A percentile compares a stretch with the other conserved stretches of the same genome.
Conservation (phyloP, 2,888 invertebrate genomes). For the Pomacea canaliculata region DNA sequence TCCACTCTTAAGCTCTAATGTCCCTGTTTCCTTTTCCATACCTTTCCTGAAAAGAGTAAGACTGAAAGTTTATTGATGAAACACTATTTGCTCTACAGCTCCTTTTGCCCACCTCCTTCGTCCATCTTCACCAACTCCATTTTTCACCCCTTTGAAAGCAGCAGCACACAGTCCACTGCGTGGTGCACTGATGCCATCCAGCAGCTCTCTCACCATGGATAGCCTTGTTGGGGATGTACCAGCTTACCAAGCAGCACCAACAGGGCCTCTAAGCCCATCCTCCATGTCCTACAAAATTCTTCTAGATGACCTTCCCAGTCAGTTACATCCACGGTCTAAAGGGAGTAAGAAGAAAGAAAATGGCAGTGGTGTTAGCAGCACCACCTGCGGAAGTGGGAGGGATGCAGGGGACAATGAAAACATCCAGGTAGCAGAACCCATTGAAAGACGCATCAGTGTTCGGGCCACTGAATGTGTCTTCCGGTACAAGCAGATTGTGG, state of each 20-base stretch:
- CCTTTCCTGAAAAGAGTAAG: too few relatives aligned
- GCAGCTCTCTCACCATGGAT: constrained; percentile 32
- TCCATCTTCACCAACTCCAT: constrained; percentile 45
- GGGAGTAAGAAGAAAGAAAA: constrained; percentile 23
- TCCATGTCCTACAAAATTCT: constrained; percentile 59
- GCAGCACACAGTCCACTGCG: constrained; percentile 6
- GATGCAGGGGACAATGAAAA: constrained; percentile 21
- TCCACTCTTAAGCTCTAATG: too few relatives aligned
- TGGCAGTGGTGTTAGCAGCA: neutral
- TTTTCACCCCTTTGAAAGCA: constrained; percentile 42
- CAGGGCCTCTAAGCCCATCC: constrained; percentile 60
- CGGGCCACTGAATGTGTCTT: constrained; percentile 69
- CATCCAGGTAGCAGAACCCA: constrained; percentile 40
- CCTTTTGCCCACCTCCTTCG: constrained; percentile 20
- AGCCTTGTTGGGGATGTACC: constrained; percentile 48
- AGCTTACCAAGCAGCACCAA: constrained; percentile 43
- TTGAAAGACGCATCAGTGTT: constrained; percentile 65
- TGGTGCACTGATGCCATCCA: neutral
- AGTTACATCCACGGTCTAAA: constrained; percentile 44
- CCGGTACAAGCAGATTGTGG: constrained; percentile 73
- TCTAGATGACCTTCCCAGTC: constrained; percentile 54
- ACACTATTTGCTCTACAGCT: neutral
- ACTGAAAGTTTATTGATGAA: too few relatives aligned
- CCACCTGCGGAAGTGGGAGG: constrained; percentile 11
- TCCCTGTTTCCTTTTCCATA: too few relatives aligned